Percentiles rank a stretch among this genome's conserved stretches.
phyloP scores from a whole-genome alignment of 2,113 vertebrate species.

The Rhabdornis inornatus region DNA sequence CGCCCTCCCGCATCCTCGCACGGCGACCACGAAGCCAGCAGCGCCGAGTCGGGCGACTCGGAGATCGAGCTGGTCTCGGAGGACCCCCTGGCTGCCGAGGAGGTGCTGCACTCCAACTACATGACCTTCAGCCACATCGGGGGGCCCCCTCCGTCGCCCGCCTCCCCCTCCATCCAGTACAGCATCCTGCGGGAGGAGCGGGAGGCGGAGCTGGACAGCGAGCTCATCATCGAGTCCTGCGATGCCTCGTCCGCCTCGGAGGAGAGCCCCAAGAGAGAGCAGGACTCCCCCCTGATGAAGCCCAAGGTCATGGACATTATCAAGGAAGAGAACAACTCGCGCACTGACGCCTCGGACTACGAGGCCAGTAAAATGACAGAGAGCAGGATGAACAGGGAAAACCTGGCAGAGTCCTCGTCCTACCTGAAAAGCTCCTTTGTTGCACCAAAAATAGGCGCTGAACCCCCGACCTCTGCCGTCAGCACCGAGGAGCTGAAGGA shows the following conservation, averaged over 20 bases:
- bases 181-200: conserved; percentile 95
- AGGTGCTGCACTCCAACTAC: conserved; percentile 78
- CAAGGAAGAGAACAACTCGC: conserved; percentile 62
- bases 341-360: conserved; percentile 49
- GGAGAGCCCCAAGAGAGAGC: conserved; percentile 94
- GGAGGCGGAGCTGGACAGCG: conserved; percentile 95
- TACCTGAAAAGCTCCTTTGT: conserved; percentile 75
- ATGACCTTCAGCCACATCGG: conserved; percentile 81
- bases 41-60: conserved; percentile 91
- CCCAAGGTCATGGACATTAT: conserved; percentile 73
- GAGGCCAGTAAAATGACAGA: conserved; percentile 51
- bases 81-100: conserved; percentile 80
- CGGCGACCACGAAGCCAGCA: conserved; percentile 85
- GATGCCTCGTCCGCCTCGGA: conserved; percentile 88
- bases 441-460: conserved; percentile 63
- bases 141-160: conserved; percentile 80
- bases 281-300: conserved; percentile 84
- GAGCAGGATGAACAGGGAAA: conserved; percentile 75
- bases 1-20: not conserved
- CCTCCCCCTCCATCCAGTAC: conserved; percentile 84
- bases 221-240: conserved; percentile 92
- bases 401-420: conserved; percentile 68
- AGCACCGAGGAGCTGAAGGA: conserved; percentile 34
- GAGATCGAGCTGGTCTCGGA: conserved; percentile 94
- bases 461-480: conserved; percentile 47